Base-by-base conservation (phyloP, 2,888 invertebrate species). In the Nasonovia ribisnigri region DNA sequence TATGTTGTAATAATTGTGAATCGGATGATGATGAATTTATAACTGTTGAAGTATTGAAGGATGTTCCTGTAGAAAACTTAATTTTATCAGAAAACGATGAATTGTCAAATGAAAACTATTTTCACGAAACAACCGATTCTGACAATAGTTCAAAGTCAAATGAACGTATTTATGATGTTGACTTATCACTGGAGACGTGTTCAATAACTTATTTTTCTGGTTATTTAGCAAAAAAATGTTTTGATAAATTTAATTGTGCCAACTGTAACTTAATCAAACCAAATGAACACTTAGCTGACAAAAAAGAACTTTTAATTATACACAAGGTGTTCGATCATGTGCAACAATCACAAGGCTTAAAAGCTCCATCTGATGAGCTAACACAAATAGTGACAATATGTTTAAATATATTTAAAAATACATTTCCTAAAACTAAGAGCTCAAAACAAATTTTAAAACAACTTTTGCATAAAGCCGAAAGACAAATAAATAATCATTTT, bases 191-290 rank as follows among this genome's bases (percentile, higher is more conserved):
- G n/a, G 86, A 86, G 3, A 84, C 8, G 42, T 84, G 84, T 84
- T 84, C 84, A 24, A 46, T 46, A 86, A 46, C 48, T 51, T 87
- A 87, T 87, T 87, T 87, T 87, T 48, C 48, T 48, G 48, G 87
- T n/a, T 87, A 87, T 87, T 87, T 87, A 87, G n/a, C 87, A 48
- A 87, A 87, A 87, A 46, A 87, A 48, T 87, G 48, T 48, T 5
- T 87, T 26, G 46, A 86, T 29, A 86, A 86, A 46, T 86, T 86
- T 46, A 6, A 86, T 86, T 86, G 86, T 43, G 29, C 46, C 3
- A 29, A 46, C 29, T 86, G 86, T 86, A 42, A 84, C 42, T 84
- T 84, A 84, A 24, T 46, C 48, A 48, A 87, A 48, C 48, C 87
- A 87, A 87, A 87, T 48, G 48, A 87, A 87, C 48, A 87, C 48